phyloP scores from a whole-genome alignment of 2,888 invertebrate species.

The Eretmocerus hayati region DNA sequence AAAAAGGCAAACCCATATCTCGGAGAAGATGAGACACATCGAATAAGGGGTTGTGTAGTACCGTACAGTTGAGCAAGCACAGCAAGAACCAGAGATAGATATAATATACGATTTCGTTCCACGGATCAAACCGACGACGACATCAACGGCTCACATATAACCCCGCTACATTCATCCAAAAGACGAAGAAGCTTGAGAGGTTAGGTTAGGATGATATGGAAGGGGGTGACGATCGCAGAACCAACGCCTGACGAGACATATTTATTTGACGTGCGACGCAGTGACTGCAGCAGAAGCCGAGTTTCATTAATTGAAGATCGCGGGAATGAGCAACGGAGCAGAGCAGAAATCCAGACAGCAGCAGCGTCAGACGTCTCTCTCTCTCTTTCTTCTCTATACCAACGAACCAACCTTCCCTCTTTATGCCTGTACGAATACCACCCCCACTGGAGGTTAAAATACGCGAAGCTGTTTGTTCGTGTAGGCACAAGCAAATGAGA shows the following conservation, averaged over 20 bases:
- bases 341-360: slow-evolving; percentile 26
- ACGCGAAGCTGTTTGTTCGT: slow-evolving; percentile 24
- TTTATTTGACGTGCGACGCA: slow-evolving; percentile 49
- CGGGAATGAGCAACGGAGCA: slow-evolving; percentile 45
- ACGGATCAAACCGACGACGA: slow-evolving; percentile 34
- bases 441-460: no score
- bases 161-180: slow-evolving; percentile 26
- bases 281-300: slow-evolving; percentile 48
- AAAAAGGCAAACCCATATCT: no score
- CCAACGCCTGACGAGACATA: no score
- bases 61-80: slow-evolving; percentile 1
- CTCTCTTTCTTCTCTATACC: slow-evolving; percentile 15
- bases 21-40: no score
- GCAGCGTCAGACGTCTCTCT: slow-evolving; percentile 25
- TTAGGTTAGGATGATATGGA: slow-evolving; percentile 21
- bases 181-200: slow-evolving; percentile 22
- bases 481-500: slow-evolving; percentile 32
- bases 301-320: slow-evolving; percentile 49
- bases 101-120: no score
- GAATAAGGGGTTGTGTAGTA: slow-evolving; percentile 1
- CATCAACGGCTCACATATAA: no score
- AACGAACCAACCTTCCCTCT: not conserved
- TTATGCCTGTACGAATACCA: not conserved
- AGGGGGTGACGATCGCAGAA: no score
- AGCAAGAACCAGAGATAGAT: slow-evolving; percentile 25